Conservation (phyloP, 92 coral and sea anemone species). For the Phenganax subtilis region DNA sequence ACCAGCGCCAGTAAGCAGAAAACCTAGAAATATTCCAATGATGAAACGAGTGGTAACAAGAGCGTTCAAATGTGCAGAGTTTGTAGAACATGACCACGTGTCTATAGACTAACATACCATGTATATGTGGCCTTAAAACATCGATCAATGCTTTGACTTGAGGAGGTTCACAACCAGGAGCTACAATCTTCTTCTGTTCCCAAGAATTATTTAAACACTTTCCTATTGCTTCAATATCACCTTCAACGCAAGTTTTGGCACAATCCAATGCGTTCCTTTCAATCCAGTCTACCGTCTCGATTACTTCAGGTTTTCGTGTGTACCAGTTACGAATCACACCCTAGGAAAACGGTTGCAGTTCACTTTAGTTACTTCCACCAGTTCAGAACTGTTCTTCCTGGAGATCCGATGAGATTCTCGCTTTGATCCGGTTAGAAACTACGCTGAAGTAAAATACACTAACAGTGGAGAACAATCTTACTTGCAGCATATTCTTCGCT, state of each 20-base stretch:
- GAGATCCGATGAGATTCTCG: no score
- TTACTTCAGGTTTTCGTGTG: conserved; percentile 79
- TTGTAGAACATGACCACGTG: no score
- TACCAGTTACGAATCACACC: conserved; percentile 96
- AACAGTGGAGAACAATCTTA: conserved; percentile 3
- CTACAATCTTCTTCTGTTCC: conserved; percentile 80
- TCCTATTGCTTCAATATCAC: conserved; percentile 72
- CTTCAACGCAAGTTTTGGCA: conserved; percentile 67
- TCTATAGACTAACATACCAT: conserved; percentile 51
- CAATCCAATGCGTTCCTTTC: conserved; percentile 69
- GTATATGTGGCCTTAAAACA: conserved; percentile 62
- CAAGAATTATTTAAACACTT: conserved; percentile 72
- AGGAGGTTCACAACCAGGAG: conserved; percentile 93
- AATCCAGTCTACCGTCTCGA: conserved; percentile 64
- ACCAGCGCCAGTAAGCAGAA: conserved; percentile 94
- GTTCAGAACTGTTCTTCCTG: no score
- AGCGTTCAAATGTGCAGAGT: no score
- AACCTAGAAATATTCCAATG: conserved; percentile 52
- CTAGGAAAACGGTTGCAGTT: conserved; percentile 32
- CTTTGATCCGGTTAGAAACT: no score
- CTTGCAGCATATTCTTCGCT: conserved; percentile 94
- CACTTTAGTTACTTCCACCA: no score
- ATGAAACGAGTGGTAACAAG: neutral
- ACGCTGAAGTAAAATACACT: neutral
- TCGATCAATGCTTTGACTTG: conserved; percentile 72